Percentiles rank a stretch among this genome's conserved stretches.
These are phyloP conservation scores for Tinea trinotella DNA, from an alignment of 2,888 invertebrate species.

Conservation along the genomic window DNA sequence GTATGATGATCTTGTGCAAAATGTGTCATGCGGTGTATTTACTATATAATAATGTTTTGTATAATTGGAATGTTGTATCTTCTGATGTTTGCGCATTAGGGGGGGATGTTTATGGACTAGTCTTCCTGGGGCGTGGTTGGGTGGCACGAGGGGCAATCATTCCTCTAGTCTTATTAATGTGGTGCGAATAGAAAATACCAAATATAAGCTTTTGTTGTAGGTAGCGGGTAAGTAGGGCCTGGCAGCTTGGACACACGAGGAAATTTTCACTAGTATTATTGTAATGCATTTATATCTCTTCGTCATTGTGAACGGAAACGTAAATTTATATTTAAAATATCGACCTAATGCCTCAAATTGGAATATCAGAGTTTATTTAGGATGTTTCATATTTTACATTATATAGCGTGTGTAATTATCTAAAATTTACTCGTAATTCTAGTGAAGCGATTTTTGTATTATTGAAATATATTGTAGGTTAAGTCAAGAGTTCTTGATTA, in stretches of 20 bases:
- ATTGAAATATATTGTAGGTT: slow-evolving; percentile 70
- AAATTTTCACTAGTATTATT: slow-evolving; percentile 52
- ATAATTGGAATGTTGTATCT: not conserved
- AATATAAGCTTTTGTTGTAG: slow-evolving; percentile 41
- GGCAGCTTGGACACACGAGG: slow-evolving; percentile 11
- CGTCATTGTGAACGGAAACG: slow-evolving; percentile 50
- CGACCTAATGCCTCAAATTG: slow-evolving; percentile 72
- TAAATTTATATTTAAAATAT: slow-evolving; percentile 33
- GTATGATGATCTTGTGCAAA: not conserved
- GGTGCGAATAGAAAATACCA: slow-evolving; percentile 64
- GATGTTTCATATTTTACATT: slow-evolving; percentile 72
- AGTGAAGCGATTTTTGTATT: slow-evolving; percentile 72
- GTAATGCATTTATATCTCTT: slow-evolving; percentile 70
- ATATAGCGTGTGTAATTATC: slow-evolving; percentile 72
- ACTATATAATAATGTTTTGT: too few species aligned
- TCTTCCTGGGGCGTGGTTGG: slow-evolving; percentile 34
- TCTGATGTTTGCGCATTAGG: not conserved
- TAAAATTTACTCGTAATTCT: slow-evolving; percentile 73
- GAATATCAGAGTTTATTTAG: slow-evolving; percentile 74
- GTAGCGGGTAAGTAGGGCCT: not conserved
- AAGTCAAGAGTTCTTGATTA: slow-evolving; percentile 67
- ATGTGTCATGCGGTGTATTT: not conserved
- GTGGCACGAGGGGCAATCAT: slow-evolving; percentile 1
- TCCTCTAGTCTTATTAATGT: slow-evolving; percentile 63
- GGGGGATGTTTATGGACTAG: not conserved